Conservation (phyloP, 2,888 invertebrate species). For the Anodontia alba region DNA sequence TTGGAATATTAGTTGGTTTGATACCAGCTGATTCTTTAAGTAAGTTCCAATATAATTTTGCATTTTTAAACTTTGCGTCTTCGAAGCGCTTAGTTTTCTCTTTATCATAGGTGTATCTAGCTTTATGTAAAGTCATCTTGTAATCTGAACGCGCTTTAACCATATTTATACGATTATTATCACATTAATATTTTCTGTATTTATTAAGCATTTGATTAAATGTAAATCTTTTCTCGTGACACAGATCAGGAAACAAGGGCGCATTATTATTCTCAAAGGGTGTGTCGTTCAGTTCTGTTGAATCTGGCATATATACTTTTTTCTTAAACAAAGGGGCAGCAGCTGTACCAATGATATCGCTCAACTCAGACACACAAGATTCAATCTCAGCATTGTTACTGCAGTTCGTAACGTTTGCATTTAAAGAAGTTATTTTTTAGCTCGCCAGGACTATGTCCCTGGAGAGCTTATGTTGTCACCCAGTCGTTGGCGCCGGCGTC, state of each 20-base stretch:
- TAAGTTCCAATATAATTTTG: too few species aligned
- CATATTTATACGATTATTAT: neutral
- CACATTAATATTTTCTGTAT: neutral
- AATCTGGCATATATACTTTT: neutral
- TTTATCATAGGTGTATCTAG: neutral
- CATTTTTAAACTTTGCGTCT: conserved; percentile 6
- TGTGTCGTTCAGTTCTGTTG: neutral
- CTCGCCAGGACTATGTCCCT: too few species aligned
- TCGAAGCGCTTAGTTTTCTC: neutral
- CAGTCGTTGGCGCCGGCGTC: too few species aligned
- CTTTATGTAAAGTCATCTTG: neutral
- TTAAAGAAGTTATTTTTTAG: neutral
- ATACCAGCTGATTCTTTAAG: conserved; percentile 7
- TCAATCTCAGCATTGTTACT: neutral
- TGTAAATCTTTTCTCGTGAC: neutral
- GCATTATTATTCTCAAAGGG: neutral
- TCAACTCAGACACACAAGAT: neutral
- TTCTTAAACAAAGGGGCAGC: conserved; percentile 4
- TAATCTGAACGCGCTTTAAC: neutral
- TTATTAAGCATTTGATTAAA: conserved; percentile 8
- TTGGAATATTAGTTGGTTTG: conserved; percentile 2
- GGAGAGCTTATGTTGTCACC: too few species aligned
- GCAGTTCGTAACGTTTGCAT: neutral
- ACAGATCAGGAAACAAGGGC: neutral
- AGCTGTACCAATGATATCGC: neutral